Evolutionary conservation across 2,113 vertebrate species (phyloP).

Genomic region (Syngnathus typhle): DNA sequence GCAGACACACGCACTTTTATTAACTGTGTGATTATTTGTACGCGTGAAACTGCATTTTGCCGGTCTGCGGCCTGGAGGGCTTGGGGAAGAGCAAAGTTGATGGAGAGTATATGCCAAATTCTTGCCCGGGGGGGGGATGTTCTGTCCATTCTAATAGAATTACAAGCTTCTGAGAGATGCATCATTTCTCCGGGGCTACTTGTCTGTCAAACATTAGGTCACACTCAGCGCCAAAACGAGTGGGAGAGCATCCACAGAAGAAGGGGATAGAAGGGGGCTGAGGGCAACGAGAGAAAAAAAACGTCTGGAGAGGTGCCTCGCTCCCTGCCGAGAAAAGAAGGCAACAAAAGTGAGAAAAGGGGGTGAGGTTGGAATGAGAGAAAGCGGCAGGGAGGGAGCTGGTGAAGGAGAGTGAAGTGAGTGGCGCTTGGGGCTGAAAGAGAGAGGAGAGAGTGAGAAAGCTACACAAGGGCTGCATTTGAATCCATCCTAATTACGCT

Average conservation of each 20-base stretch:
- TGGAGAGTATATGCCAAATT: constrained; percentile 56
- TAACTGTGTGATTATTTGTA: constrained; percentile 58
- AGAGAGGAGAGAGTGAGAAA: constrained; percentile 62
- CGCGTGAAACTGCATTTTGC: constrained; percentile 51
- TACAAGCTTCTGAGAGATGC: constrained; percentile 68
- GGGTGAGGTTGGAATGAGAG: constrained; percentile 39
- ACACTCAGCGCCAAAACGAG: constrained; percentile 62
- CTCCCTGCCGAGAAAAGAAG: constrained; percentile 61
- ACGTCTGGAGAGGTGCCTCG: constrained; percentile 61
- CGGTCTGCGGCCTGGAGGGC: constrained; percentile 38
- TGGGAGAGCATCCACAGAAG: background rate
- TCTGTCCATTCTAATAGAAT: constrained; percentile 70
- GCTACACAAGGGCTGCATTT: constrained; percentile 64
- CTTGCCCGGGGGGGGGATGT: constrained; percentile 35
- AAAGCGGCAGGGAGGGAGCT: constrained; percentile 39
- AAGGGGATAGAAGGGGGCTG: constrained; percentile 22
- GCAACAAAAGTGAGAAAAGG: constrained; percentile 56
- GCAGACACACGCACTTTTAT: constrained; percentile 30
- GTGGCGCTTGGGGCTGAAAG: constrained; percentile 51
- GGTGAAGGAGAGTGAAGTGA: constrained; percentile 53
- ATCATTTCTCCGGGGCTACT: constrained; percentile 65
- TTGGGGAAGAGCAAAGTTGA: constrained; percentile 56
- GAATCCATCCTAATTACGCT: constrained; percentile 71
- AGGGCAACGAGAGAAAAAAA: constrained; percentile 35
- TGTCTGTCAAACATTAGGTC: constrained; percentile 76